phyloP scores from a whole-genome alignment of 1,140 invertebrate species.

The Capitella teleta region DNA sequence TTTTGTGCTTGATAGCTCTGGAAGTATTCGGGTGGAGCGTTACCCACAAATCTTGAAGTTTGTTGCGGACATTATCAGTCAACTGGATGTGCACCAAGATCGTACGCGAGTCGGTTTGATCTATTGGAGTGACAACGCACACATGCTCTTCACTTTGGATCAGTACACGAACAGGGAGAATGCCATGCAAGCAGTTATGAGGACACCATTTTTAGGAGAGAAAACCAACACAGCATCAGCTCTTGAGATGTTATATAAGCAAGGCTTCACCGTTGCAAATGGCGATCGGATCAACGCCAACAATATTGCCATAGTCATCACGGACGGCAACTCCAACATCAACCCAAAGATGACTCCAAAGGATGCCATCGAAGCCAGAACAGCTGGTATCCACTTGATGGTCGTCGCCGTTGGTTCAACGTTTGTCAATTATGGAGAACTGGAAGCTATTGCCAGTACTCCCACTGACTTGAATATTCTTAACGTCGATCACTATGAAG shows the following conservation, averaged over 20 bases:
- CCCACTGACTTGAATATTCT: neutral
- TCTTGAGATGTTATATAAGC: neutral
- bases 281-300: slow-evolving; percentile 26
- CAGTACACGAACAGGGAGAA: slow-evolving; percentile 9
- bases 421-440: neutral
- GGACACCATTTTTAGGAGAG: neutral
- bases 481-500: neutral
- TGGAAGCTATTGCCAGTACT: slow-evolving; percentile 4
- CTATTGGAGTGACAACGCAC: slow-evolving; percentile 5
- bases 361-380: slow-evolving; percentile 10
- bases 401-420: neutral
- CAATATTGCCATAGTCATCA: slow-evolving; percentile 29
- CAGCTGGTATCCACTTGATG: slow-evolving; percentile 1
- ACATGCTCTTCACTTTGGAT: slow-evolving; percentile 4
- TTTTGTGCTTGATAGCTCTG: slow-evolving; percentile 26
- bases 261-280: neutral
- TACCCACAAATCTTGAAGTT: slow-evolving; percentile 21
- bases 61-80: slow-evolving; percentile 18
- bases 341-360: slow-evolving; percentile 15
- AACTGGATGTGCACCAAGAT: slow-evolving; percentile 17
- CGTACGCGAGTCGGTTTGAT: slow-evolving; percentile 9
- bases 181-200: slow-evolving; percentile 1
- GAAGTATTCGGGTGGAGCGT: slow-evolving; percentile 17
- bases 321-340: slow-evolving; percentile 25
- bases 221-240: neutral